phyloP scores from a whole-genome alignment of 1,140 invertebrate genomes.

The Branchinecta lynchi region DNA sequence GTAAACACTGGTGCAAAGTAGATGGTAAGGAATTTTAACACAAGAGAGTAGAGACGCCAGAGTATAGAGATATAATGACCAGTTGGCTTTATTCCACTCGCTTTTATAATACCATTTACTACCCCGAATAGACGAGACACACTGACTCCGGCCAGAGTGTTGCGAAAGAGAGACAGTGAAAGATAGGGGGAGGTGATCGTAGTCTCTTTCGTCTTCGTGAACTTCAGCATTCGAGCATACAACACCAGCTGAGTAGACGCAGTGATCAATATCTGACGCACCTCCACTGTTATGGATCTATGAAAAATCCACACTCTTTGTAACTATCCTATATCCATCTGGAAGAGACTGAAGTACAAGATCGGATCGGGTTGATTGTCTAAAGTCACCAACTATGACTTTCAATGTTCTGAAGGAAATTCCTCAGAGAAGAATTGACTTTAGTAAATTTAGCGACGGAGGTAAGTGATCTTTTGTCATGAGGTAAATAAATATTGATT shows the following conservation, averaged over 20 bases:
- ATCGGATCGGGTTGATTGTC: too few species aligned
- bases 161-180: conserved; percentile 5
- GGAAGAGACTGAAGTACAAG: conserved; percentile 1
- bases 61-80: background rate
- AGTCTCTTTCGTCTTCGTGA: background rate
- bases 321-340: conserved; percentile 1
- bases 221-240: conserved; percentile 3
- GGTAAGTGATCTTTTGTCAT: background rate
- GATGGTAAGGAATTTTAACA: conserved; percentile 1
- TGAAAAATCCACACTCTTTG: conserved; percentile 5
- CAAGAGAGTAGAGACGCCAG: background rate
- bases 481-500: conserved; percentile 1
- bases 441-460: background rate
- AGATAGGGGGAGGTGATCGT: conserved; percentile 3
- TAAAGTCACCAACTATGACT: too few species aligned
- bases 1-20: conserved; percentile 5
- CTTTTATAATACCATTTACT: background rate
- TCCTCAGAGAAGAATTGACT: background rate
- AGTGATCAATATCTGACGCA: conserved; percentile 5
- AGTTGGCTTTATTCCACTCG: conserved; percentile 5
- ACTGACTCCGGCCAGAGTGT: background rate
- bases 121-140: background rate
- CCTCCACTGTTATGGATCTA: conserved; percentile 10
- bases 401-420: conserved; percentile 6
- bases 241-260: conserved; percentile 3